Evolutionary conservation across 2,797 vertebrate genomes (phyloP).

Genomic region (Limosa lapponica): DNA sequence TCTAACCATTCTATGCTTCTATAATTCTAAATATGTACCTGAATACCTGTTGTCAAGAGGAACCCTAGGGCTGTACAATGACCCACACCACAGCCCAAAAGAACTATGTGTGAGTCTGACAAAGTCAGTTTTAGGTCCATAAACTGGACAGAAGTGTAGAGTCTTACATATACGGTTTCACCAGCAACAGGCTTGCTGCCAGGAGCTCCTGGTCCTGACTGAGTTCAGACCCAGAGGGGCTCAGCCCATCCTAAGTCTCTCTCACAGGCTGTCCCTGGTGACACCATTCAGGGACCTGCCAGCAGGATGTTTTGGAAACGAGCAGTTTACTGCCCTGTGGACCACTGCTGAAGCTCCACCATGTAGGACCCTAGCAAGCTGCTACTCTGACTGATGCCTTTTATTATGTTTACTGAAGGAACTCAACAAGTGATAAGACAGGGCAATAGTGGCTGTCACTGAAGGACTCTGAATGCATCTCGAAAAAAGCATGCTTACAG

Average conservation of each 20-base stretch:
- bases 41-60: background rate
- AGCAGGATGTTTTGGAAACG: background rate
- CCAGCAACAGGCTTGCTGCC: background rate
- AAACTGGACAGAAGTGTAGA: background rate
- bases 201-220: background rate
- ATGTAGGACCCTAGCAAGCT: background rate
- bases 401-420: background rate
- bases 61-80: background rate
- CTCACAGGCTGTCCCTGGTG: background rate
- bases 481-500: background rate
- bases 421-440: background rate
- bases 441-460: background rate
- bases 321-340: background rate
- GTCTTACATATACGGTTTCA: background rate
- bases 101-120: background rate
- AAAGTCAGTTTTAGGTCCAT: background rate
- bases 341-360: background rate
- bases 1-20: background rate
- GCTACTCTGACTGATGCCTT: fast-evolving
- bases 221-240: background rate
- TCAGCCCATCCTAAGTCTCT: background rate
- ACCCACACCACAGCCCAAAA: background rate
- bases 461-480: background rate
- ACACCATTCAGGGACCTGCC: background rate
- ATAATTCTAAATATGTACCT: background rate